Base-by-base conservation (phyloP, 2,888 invertebrate species). In the Zygothrica quintamaculata region DNA sequence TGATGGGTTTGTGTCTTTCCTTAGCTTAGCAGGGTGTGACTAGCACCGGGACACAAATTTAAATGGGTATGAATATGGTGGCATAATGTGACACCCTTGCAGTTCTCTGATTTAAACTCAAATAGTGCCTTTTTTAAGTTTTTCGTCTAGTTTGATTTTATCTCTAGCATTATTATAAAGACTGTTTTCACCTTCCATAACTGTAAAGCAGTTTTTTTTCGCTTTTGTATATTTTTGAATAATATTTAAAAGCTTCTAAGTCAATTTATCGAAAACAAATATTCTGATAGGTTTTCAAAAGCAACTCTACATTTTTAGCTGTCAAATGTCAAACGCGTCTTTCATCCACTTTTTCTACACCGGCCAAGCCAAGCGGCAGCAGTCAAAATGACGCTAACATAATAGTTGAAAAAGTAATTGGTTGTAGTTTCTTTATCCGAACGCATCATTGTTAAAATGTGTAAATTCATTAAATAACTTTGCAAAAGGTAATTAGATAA, bases 1-100 rank as follows among this genome's bases (percentile, higher is more conserved):
- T n/a, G n/a, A n/a, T n/a, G n/a, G n/a, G n/a, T n/a, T n/a, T n/a
- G n/a, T n/a, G n/a, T n/a, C n/a, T n/a, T n/a, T n/a, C n/a, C n/a
- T n/a, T n/a, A n/a, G n/a, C n/a, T n/a, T n/a, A n/a, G n/a, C n/a
- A n/a, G n/a, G n/a, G n/a, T n/a, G n/a, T n/a, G n/a, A n/a, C n/a
- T n/a, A n/a, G n/a, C n/a, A n/a, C n/a, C n/a, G n/a, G n/a, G n/a
- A n/a, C n/a, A n/a, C n/a, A n/a, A n/a, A n/a, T n/a, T n/a, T n/a
- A n/a, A n/a, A n/a, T n/a, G n/a, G n/a, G n/a, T n/a, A n/a, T n/a
- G n/a, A n/a, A n/a, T n/a, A n/a, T n/a, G n/a, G n/a, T n/a, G n/a
- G n/a, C n/a, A n/a, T n/a, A n/a, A n/a, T 72, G 93, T 92, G 13
- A 94, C 93, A 5, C 96, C 96, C 70, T n/a, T n/a, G 95, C 94